A percentile compares a stretch with the other conserved stretches of the same genome.
Conservation (phyloP, 2,113 vertebrate genomes). For the Cygnus buccinator region DNA sequence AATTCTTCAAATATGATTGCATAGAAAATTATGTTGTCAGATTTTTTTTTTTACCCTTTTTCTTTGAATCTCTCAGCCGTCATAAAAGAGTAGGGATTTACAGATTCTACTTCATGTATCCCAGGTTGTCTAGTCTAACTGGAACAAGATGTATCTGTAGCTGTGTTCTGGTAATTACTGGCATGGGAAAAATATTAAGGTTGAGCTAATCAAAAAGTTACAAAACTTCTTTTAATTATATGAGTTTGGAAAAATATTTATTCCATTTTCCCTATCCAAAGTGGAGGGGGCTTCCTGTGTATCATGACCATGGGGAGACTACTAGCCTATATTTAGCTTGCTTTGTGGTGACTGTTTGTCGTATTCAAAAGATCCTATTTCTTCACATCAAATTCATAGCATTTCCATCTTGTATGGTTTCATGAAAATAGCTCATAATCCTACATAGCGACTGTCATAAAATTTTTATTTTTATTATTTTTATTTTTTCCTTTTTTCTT, state of each 20-base stretch:
- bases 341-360: neutral
- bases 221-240: neutral
- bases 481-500: too few relatives aligned
- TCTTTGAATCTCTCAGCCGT: neutral
- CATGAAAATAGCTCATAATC: neutral
- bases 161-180: neutral
- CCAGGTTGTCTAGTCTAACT: neutral
- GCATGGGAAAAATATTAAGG: neutral
- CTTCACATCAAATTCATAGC: neutral
- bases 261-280: neutral
- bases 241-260: neutral
- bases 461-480: neutral
- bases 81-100: neutral
- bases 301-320: neutral
- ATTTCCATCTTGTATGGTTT: neutral
- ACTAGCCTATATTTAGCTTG: neutral
- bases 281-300: neutral
- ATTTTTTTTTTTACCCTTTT: neutral
- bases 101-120: neutral
- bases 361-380: neutral
- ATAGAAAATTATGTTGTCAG: neutral
- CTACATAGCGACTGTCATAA: neutral
- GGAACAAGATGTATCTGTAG: neutral
- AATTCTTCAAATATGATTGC: neutral
- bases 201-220: neutral